Evolutionary conservation across 2,888 invertebrate species (phyloP).

Genomic region (Colletes collaris): DNA sequence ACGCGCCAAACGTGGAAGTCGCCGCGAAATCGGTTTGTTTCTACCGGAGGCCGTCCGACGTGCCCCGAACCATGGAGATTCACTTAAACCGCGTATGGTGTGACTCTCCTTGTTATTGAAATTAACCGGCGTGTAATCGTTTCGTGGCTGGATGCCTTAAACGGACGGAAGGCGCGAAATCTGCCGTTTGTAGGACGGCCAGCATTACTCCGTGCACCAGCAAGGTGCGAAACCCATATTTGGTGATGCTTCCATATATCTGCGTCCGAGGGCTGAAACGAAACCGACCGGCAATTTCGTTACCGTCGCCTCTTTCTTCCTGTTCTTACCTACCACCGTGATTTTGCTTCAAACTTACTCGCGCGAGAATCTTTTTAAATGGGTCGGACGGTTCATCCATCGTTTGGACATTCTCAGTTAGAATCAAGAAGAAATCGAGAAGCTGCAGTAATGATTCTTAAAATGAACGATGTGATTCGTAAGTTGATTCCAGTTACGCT

Average conservation of each 20-base stretch:
- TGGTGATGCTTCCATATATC: constrained; percentile 76
- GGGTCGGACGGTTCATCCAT: no score
- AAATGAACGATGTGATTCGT: no score
- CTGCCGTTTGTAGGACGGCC: constrained; percentile 71
- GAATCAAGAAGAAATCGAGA: no score
- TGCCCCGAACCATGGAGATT: constrained; percentile 58
- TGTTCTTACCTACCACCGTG: constrained; percentile 2
- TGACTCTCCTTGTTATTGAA: constrained; percentile 76
- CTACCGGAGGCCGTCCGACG: not conserved
- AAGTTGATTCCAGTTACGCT: no score
- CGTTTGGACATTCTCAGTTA: no score
- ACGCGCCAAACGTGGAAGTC: constrained; percentile 14
- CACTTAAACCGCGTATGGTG: constrained; percentile 59
- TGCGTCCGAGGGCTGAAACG: constrained; percentile 62
- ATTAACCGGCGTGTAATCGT: constrained; percentile 77
- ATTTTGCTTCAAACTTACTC: constrained; percentile 24
- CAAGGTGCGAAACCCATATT: constrained; percentile 78
- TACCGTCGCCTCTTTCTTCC: constrained; percentile 40
- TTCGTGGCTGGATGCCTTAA: constrained; percentile 70
- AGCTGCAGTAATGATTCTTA: no score
- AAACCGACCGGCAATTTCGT: constrained; percentile 49
- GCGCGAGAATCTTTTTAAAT: not conserved
- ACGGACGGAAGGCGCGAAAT: constrained; percentile 74
- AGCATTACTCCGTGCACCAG: constrained; percentile 63
- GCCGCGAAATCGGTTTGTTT: constrained; percentile 43